Conservation (phyloP, 2,113 vertebrate species). For the Callipepla californica region DNA sequence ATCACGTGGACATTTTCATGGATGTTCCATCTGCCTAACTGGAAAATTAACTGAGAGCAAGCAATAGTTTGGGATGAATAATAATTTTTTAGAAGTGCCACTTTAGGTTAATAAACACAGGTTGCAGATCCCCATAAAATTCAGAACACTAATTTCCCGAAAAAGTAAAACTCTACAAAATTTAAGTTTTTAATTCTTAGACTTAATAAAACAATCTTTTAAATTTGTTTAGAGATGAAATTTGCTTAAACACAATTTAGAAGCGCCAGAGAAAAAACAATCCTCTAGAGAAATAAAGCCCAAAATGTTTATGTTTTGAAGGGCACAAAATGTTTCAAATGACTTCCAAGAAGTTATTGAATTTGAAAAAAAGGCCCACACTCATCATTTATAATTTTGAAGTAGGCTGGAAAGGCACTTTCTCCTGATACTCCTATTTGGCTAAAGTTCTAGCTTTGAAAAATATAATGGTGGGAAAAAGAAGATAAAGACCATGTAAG, state of each 20-base stretch:
- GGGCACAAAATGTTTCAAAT: neutral
- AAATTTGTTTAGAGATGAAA: neutral
- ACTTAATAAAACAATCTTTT: neutral
- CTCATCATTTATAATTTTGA: neutral
- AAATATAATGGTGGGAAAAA: neutral
- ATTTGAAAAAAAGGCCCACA: neutral
- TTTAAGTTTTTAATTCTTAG: neutral
- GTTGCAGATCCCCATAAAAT: neutral
- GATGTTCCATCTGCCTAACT: neutral
- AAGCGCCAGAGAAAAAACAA: neutral
- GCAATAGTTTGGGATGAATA: neutral
- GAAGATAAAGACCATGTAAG: neutral
- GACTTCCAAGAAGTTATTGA: neutral
- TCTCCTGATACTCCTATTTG: neutral
- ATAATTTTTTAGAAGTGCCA: neutral
- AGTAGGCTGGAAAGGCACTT: neutral
- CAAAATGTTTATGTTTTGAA: neutral
- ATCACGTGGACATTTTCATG: neutral
- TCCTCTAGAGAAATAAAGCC: neutral
- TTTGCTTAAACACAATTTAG: neutral
- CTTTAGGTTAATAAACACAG: neutral
- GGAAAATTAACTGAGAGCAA: neutral
- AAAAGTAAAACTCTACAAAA: neutral
- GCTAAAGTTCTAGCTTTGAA: neutral
- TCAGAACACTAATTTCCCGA: neutral